Conservation (phyloP, 2,888 invertebrate genomes). For the Dascillus cervinus region DNA sequence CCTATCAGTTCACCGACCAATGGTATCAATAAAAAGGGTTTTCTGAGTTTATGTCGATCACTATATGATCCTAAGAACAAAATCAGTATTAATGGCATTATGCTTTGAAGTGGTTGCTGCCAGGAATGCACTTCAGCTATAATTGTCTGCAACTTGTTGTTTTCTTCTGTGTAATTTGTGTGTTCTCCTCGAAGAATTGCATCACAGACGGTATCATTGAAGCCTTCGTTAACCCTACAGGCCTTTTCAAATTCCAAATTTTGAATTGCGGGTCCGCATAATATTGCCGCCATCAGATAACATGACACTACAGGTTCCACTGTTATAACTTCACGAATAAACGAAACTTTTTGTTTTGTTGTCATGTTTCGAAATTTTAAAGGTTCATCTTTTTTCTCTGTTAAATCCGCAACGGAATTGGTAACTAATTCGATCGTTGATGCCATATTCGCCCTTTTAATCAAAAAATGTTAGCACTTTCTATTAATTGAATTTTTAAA, state of each 20-base stretch:
- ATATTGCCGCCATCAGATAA: constrained; percentile 30
- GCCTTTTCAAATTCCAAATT: constrained; percentile 52
- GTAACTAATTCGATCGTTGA: constrained; percentile 32
- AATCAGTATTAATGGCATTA: constrained; percentile 35
- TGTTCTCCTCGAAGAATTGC: constrained; percentile 30
- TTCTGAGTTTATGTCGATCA: constrained; percentile 38
- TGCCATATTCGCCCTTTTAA: constrained; percentile 20
- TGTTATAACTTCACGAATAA: constrained; percentile 31
- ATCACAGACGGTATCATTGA: constrained; percentile 45
- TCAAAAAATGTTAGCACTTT: too few relatives aligned
- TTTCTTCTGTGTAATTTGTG: constrained; percentile 36
- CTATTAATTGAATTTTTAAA: too few relatives aligned
- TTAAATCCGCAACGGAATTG: constrained; percentile 25
- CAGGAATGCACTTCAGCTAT: constrained; percentile 43
- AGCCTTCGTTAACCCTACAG: constrained; percentile 46
- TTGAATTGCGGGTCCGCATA: constrained; percentile 42
- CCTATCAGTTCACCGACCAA: constrained; percentile 41
- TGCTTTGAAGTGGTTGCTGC: constrained; percentile 32
- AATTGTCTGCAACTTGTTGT: constrained; percentile 39
- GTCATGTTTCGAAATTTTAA: constrained; percentile 11
- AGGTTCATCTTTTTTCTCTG: constrained; percentile 4
- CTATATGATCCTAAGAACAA: constrained; percentile 40
- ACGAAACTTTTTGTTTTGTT: constrained; percentile 16
- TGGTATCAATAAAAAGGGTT: constrained; percentile 38
- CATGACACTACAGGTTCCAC: constrained; percentile 36